These are phyloP conservation scores for Acanthaster planci DNA, from an alignment of 35 echinoderm and acorn worm genomes.

Conservation along the genomic window DNA sequence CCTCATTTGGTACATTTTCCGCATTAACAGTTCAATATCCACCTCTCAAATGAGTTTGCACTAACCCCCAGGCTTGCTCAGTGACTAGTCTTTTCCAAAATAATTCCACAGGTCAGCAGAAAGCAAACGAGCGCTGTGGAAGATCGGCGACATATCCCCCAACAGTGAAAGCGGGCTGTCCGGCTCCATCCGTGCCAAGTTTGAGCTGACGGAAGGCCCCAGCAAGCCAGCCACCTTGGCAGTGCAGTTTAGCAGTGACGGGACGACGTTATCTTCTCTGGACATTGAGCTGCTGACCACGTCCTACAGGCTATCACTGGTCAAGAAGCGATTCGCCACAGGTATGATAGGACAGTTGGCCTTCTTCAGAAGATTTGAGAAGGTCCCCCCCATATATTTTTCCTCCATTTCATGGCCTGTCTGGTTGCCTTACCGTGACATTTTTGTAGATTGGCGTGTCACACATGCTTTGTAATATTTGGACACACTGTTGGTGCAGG, in stretches of 20 bases:
- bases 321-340: constrained; percentile 93
- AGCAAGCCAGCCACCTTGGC: constrained; percentile 93
- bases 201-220: constrained; percentile 91
- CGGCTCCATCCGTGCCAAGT: constrained; percentile 81
- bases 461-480: too few relatives aligned
- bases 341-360: too few relatives aligned
- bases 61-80: not conserved
- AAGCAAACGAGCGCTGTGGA: constrained; percentile 93
- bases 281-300: constrained; percentile 92
- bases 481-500: too few relatives aligned
- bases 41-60: too few relatives aligned
- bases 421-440: too few relatives aligned
- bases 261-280: constrained; percentile 80
- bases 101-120: constrained; percentile 82
- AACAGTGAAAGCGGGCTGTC: constrained; percentile 44
- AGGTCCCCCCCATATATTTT: too few relatives aligned
- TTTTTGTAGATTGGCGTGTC: too few relatives aligned
- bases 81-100: not conserved
- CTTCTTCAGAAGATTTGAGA: too few relatives aligned
- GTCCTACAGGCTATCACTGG: constrained; percentile 89
- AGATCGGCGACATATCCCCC: constrained; percentile 71
- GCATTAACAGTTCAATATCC: too few relatives aligned
- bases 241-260: constrained; percentile 88
- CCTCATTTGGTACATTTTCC: too few relatives aligned
- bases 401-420: too few relatives aligned